Percentiles rank a stretch among this genome's conserved stretches.
phyloP scores from a whole-genome alignment of 2,797 vertebrate genomes.

The Sylvia borin region DNA sequence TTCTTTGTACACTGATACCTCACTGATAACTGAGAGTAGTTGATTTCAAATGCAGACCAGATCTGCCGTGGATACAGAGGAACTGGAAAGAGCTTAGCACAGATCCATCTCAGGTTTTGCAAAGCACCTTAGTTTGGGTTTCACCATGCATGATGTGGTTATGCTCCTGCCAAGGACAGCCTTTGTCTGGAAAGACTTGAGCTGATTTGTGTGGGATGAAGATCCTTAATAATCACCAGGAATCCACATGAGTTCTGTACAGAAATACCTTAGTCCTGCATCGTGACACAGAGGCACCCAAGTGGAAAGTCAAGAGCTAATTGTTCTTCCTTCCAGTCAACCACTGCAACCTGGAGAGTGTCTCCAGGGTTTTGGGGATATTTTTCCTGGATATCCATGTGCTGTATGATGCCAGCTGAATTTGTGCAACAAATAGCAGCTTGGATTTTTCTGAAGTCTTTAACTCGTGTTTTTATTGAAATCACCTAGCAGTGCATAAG shows the following conservation, averaged over 20 bases:
- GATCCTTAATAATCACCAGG: not conserved
- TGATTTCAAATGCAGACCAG: not conserved
- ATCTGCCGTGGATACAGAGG: not conserved
- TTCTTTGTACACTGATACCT: not conserved
- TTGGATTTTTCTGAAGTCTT: not conserved
- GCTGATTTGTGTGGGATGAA: not conserved
- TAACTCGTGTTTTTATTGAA: not conserved
- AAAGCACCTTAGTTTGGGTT: not conserved
- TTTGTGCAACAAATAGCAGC: not conserved
- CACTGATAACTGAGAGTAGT: not conserved
- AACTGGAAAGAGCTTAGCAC: not conserved
- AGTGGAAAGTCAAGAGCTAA: not conserved
- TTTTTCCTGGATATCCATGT: not conserved
- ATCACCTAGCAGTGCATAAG: not conserved
- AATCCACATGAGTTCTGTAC: not conserved
- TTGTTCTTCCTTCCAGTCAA: not conserved
- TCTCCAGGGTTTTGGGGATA: not conserved
- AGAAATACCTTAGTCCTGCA: not conserved
- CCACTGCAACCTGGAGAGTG: not conserved
- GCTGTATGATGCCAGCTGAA: not conserved
- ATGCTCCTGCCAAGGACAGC: not conserved
- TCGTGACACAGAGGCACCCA: not conserved
- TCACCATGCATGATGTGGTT: not conserved
- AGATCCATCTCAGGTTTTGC: not conserved
- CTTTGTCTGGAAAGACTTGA: not conserved